phyloP scores from a whole-genome alignment of 1,140 invertebrate species.

The Diachasmimorpha longicaudata region DNA sequence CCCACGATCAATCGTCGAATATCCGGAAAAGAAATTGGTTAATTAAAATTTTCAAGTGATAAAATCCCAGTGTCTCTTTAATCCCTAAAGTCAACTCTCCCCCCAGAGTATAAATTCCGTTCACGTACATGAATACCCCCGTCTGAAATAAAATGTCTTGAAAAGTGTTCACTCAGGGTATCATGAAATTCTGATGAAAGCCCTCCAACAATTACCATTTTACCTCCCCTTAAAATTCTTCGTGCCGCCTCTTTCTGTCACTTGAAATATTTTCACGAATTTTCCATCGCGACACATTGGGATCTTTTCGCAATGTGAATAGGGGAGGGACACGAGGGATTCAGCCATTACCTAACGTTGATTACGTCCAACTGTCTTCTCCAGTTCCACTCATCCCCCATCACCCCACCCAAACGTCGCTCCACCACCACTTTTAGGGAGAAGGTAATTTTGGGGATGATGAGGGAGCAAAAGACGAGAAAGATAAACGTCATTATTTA shows the following conservation, averaged over 20 bases:
- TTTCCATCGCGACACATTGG: neutral
- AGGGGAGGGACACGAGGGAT: constrained; percentile 1
- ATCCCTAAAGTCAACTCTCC: neutral
- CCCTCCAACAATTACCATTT: neutral
- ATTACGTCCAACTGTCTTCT: constrained; percentile 30
- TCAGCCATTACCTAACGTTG: constrained; percentile 28
- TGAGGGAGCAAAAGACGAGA: neutral
- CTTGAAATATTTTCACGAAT: neutral
- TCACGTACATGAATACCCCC: neutral
- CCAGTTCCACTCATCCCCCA: neutral
- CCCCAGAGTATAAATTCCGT: neutral
- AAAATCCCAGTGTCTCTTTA: neutral
- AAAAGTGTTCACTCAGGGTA: neutral
- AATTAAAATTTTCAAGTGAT: too few species aligned
- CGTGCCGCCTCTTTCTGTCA: neutral
- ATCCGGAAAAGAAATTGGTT: too few species aligned
- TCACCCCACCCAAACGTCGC: neutral
- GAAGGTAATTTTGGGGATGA: neutral
- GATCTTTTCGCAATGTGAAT: neutral
- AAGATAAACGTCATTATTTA: neutral
- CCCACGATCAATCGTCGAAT: too few species aligned
- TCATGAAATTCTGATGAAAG: neutral
- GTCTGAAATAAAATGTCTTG: neutral
- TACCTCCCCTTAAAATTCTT: neutral
- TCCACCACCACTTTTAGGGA: constrained; percentile 3